Conservation (phyloP, 2,797 vertebrate species). For the Pangasius krempfi region DNA sequence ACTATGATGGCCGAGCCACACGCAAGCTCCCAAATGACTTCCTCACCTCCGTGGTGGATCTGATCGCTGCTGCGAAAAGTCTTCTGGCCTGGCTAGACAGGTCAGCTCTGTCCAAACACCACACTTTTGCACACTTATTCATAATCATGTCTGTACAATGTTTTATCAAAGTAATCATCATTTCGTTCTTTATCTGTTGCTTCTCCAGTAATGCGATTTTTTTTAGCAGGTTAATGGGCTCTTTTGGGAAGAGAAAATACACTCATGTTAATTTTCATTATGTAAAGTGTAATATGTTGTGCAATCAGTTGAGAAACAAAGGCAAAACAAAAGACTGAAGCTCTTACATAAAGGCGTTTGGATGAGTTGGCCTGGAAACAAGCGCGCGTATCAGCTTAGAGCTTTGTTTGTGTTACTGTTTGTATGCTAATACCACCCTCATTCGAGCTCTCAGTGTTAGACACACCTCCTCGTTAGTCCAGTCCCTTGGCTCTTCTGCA, state of each 20-base stretch:
- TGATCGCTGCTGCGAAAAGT: constrained; percentile 98
- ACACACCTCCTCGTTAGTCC: constrained; percentile 47
- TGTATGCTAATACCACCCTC: constrained; percentile 36
- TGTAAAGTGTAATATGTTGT: constrained; percentile 54
- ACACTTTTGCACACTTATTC: background rate
- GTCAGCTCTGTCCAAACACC: constrained; percentile 74
- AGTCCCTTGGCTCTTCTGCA: constrained; percentile 1
- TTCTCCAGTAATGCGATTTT: background rate
- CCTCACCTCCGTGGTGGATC: constrained; percentile 96
- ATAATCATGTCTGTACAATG: constrained; percentile 12
- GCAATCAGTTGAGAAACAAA: constrained; percentile 65
- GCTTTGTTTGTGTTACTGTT: constrained; percentile 46
- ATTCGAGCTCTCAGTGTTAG: constrained; percentile 18
- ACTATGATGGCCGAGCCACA: constrained; percentile 93
- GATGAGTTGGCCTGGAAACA: constrained; percentile 65
- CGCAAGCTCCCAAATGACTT: constrained; percentile 97
- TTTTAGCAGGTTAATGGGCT: constrained; percentile 14
- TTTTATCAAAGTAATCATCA: constrained; percentile 27
- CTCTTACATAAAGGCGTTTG: constrained; percentile 66
- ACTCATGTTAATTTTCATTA: constrained; percentile 55
- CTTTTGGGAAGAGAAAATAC: constrained; percentile 45
- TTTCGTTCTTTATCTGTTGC: constrained; percentile 9
- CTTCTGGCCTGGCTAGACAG: constrained; percentile 98
- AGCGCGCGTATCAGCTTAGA: constrained; percentile 57
- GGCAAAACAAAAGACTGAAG: constrained; percentile 60